Percentiles rank a stretch among this genome's conserved stretches.
Conservation (phyloP, 1,140 invertebrate species). For the Hydropsyche tenuis region DNA sequence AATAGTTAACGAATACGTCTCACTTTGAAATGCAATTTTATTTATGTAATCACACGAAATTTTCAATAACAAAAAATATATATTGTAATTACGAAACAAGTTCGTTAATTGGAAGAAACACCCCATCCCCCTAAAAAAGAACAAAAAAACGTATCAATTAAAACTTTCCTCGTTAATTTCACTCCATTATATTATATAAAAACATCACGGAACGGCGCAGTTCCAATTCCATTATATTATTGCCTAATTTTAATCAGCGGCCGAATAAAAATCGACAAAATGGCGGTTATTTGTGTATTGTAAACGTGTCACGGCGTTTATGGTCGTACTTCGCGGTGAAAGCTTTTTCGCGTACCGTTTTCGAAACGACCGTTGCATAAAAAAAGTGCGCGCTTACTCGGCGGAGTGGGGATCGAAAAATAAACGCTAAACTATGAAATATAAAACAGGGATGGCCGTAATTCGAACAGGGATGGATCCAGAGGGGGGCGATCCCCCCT, state of each 20-base stretch:
- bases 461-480: no score
- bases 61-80: neutral
- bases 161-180: slow-evolving; percentile 1
- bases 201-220: no score
- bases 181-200: no score
- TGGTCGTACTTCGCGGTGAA: slow-evolving; percentile 10
- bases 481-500: no score
- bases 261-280: no score
- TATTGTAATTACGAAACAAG: neutral
- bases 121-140: neutral
- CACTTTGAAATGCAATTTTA: neutral
- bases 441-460: no score
- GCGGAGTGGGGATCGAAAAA: no score
- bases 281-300: neutral
- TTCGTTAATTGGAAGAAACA: neutral
- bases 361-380: slow-evolving; percentile 19
- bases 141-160: slow-evolving; percentile 1
- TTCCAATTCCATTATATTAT: no score
- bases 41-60: neutral
- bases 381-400: neutral
- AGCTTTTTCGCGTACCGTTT: slow-evolving; percentile 23
- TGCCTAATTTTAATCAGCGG: no score
- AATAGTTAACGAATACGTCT: neutral
- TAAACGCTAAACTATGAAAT: no score
- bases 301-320: slow-evolving; percentile 6